Conservation (phyloP, 2,113 vertebrate genomes). For the Acanthisitta chloris region DNA sequence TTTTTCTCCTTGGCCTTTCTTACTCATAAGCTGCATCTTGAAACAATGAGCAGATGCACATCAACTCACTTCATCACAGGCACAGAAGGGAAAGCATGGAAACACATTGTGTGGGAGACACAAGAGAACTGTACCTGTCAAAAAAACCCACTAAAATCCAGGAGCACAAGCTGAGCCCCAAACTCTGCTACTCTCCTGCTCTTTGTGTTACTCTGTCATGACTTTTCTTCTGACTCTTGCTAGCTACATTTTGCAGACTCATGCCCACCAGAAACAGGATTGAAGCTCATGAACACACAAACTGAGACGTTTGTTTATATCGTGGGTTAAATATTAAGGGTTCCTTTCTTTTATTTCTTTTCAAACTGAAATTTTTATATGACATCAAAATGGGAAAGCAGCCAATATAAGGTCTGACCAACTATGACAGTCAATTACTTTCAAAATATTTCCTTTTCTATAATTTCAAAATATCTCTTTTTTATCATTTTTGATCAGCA, state of each 20-base stretch:
- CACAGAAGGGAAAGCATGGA: background rate
- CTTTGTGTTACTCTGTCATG: accelerated
- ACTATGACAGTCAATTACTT: background rate
- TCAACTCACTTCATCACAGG: background rate
- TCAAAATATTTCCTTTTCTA: background rate
- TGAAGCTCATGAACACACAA: background rate
- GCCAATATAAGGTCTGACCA: background rate
- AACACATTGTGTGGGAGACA: background rate
- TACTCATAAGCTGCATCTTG: background rate
- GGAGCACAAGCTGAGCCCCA: background rate
- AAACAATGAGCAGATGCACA: background rate
- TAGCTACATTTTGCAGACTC: background rate
- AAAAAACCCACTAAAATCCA: background rate
- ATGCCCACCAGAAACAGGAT: background rate
- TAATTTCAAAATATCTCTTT: background rate
- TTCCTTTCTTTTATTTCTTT: background rate
- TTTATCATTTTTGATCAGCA: background rate
- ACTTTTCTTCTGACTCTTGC: background rate
- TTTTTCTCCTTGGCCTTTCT: background rate
- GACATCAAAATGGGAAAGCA: background rate
- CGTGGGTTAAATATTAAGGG: background rate
- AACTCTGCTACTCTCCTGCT: background rate
- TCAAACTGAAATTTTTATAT: background rate
- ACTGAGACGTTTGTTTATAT: background rate
- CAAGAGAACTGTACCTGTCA: background rate